A percentile compares a stretch with the other conserved stretches of the same genome.
Evolutionary conservation across 2,888 invertebrate genomes (phyloP).

Genomic region (Eledona agricola): DNA sequence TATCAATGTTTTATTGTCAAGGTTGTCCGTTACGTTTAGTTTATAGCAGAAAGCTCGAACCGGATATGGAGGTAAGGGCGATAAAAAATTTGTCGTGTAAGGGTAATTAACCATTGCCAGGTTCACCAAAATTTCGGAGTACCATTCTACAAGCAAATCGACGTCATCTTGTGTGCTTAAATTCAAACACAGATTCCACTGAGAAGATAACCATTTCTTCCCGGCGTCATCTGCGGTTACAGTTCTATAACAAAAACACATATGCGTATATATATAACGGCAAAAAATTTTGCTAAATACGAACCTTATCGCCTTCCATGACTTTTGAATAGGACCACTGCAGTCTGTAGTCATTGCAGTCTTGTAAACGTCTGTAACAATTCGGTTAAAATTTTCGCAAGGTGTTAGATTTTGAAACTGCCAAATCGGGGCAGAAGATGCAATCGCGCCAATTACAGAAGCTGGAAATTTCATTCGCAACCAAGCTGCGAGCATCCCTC

Average conservation of each 20-base stretch:
- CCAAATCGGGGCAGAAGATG: conserved; percentile 91
- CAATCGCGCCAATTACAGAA: conserved; percentile 85
- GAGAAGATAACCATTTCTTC: conserved; percentile 71
- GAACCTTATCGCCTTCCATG: conserved; percentile 82
- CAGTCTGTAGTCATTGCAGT: conserved; percentile 65
- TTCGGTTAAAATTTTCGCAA: conserved; percentile 79
- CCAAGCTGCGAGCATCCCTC: conserved; percentile 98
- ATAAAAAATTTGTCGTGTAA: conserved; percentile 83
- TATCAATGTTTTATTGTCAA: conserved; percentile 64
- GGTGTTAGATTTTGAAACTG: conserved; percentile 83
- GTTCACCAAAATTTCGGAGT: conserved; percentile 77
- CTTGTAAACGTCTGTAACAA: conserved; percentile 81
- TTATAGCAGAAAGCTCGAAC: conserved; percentile 72
- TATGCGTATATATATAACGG: neutral
- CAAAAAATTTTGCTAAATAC: too few relatives aligned
- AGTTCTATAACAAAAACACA: conserved; percentile 59
- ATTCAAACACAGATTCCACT: conserved; percentile 81
- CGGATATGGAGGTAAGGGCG: conserved; percentile 85
- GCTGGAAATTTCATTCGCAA: conserved; percentile 96
- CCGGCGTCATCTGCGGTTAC: conserved; percentile 70
- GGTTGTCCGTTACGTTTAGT: conserved; percentile 53
- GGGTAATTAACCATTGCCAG: conserved; percentile 97
- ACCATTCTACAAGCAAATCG: conserved; percentile 71
- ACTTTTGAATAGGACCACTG: conserved; percentile 74
- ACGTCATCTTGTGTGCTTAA: conserved; percentile 69